Evolutionary conservation across 2,113 vertebrate species (phyloP).

Genomic region (Trematocara marginatum): DNA sequence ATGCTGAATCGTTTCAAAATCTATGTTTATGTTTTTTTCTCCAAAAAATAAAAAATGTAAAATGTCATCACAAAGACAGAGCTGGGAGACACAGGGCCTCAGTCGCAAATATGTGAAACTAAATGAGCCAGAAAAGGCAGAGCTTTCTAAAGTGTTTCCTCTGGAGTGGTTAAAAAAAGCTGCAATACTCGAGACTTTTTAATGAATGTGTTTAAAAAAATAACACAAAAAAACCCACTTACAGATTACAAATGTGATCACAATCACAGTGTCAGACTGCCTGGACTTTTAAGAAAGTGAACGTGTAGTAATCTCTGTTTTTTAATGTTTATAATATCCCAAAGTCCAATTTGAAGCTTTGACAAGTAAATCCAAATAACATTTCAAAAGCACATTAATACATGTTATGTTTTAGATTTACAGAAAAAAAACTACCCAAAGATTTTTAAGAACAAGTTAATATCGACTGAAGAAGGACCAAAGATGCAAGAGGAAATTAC

Average conservation of each 20-base stretch:
- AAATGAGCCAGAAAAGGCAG: neutral
- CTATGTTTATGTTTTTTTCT: neutral
- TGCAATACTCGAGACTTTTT: neutral
- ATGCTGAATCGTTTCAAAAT: neutral
- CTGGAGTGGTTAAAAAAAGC: neutral
- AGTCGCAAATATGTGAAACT: neutral
- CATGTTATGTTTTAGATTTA: neutral
- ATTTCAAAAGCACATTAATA: neutral
- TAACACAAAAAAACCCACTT: rapidly evolving
- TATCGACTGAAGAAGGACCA: neutral
- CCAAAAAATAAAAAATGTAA: neutral
- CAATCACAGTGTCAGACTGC: neutral
- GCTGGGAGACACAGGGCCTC: neutral
- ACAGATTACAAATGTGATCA: neutral
- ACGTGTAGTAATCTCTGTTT: neutral
- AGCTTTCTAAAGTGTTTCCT: neutral
- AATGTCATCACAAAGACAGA: neutral
- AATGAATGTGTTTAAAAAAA: neutral
- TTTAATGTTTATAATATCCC: neutral
- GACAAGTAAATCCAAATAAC: neutral
- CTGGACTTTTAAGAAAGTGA: neutral
- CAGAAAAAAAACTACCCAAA: neutral
- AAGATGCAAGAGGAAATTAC: neutral
- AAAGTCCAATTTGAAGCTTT: neutral
- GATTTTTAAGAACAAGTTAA: neutral